Conservation (phyloP, 1,140 invertebrate genomes). For the Bombus terrestris region DNA sequence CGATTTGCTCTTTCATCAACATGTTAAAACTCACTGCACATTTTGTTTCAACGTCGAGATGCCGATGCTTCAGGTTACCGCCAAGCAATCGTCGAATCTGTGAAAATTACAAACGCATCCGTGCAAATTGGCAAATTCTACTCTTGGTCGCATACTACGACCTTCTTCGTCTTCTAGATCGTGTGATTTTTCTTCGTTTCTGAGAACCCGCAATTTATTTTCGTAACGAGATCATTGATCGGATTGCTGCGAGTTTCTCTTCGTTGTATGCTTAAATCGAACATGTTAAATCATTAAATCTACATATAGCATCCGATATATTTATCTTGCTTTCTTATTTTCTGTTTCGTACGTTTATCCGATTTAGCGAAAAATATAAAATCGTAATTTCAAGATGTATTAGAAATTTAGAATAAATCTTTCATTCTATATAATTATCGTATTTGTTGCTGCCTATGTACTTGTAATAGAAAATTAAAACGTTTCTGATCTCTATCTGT, state of each 20-base stretch:
- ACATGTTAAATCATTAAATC: background rate
- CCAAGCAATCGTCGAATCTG: slow-evolving; percentile 86
- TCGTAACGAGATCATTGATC: background rate
- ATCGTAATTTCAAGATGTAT: background rate
- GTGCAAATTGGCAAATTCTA: slow-evolving; percentile 36
- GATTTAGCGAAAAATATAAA: background rate
- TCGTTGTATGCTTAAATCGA: background rate
- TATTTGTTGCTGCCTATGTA: too few species aligned
- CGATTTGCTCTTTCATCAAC: slow-evolving; percentile 7
- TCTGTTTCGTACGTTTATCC: background rate
- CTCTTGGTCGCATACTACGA: too few species aligned
- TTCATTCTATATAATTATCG: background rate
- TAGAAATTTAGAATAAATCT: background rate
- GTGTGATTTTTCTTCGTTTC: background rate
- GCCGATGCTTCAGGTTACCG: slow-evolving; percentile 84
- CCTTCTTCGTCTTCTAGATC: background rate
- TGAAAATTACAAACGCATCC: slow-evolving; percentile 65
- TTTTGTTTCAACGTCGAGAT: slow-evolving; percentile 84
- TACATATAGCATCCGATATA: background rate
- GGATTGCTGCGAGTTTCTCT: background rate
- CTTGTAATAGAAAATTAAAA: too few species aligned
- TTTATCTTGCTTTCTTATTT: too few species aligned
- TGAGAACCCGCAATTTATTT: background rate
- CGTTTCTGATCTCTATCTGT: too few species aligned
- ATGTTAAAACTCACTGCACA: slow-evolving; percentile 85